These are phyloP conservation scores for Bombus superbus DNA, from an alignment of 1,140 invertebrate genomes.

Conservation along the genomic window DNA sequence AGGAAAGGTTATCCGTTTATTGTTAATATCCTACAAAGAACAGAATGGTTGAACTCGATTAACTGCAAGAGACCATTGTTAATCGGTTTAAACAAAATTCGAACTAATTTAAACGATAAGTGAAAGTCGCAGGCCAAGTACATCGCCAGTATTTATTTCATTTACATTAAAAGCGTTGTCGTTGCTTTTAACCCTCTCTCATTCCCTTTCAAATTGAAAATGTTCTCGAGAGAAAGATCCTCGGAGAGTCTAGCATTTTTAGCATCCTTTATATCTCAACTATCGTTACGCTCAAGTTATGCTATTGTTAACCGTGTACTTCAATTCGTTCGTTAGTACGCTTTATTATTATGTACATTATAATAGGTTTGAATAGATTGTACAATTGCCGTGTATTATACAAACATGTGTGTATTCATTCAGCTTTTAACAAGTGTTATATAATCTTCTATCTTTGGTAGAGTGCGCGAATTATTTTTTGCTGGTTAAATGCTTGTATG, in stretches of 20 bases:
- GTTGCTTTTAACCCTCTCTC: background rate
- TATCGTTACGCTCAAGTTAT: background rate
- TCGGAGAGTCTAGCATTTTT: background rate
- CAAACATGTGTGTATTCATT: background rate
- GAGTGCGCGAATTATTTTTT: background rate
- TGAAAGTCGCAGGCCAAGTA: constrained; percentile 20
- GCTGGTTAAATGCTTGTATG: background rate
- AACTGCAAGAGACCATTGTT: constrained; percentile 56
- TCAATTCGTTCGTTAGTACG: background rate
- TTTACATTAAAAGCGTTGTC: background rate
- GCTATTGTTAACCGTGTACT: constrained; percentile 15
- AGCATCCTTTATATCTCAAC: background rate
- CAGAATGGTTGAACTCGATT: constrained; percentile 56
- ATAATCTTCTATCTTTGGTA: background rate
- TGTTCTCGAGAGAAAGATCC: background rate
- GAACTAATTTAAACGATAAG: constrained; percentile 62
- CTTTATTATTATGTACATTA: background rate
- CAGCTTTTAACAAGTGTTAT: background rate
- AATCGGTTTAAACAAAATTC: constrained; percentile 58
- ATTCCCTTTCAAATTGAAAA: background rate
- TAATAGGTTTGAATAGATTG: background rate
- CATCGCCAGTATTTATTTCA: constrained; percentile 6
- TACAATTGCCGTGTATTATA: background rate
- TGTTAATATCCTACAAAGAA: constrained; percentile 35
- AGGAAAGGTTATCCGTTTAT: constrained; percentile 53